Percentiles rank a stretch among this genome's conserved stretches.
These are phyloP conservation scores for Apoda limacodes DNA, from an alignment of 2,888 invertebrate genomes.

Conservation along the genomic window DNA sequence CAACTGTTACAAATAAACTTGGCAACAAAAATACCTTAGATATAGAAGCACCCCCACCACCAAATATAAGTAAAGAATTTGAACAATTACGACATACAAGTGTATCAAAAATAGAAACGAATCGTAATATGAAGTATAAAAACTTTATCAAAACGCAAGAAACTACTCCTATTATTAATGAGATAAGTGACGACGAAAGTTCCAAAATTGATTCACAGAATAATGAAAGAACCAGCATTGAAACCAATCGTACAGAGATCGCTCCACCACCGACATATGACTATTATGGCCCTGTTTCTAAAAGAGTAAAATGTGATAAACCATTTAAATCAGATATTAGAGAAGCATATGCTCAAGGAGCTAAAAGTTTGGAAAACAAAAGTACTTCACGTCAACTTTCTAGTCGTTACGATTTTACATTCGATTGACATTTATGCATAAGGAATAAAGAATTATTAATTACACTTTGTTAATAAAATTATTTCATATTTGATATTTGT, in stretches of 20 bases:
- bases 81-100: no score
- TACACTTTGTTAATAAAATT: no score
- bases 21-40: no score
- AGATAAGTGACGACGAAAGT: conserved; percentile 34
- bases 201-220: conserved; percentile 13
- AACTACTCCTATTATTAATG: conserved; percentile 42
- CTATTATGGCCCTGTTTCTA: conserved; percentile 67
- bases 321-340: conserved; percentile 52
- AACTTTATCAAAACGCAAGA: conserved; percentile 47
- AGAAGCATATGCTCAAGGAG: conserved; percentile 56
- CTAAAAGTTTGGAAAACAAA: conserved; percentile 50
- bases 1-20: neutral
- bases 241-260: conserved; percentile 50
- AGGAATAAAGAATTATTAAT: no score
- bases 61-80: no score
- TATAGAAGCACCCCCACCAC: no score
- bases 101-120: conserved; percentile 34
- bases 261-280: conserved; percentile 76
- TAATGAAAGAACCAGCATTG: conserved; percentile 24
- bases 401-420: conserved; percentile 54
- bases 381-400: conserved; percentile 37
- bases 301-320: conserved; percentile 34
- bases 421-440: conserved; percentile 39
- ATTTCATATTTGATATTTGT: no score
- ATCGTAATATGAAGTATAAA: conserved; percentile 34